phyloP scores from a whole-genome alignment of 1,140 invertebrate genomes.

The Hypsibius dujardini region DNA sequence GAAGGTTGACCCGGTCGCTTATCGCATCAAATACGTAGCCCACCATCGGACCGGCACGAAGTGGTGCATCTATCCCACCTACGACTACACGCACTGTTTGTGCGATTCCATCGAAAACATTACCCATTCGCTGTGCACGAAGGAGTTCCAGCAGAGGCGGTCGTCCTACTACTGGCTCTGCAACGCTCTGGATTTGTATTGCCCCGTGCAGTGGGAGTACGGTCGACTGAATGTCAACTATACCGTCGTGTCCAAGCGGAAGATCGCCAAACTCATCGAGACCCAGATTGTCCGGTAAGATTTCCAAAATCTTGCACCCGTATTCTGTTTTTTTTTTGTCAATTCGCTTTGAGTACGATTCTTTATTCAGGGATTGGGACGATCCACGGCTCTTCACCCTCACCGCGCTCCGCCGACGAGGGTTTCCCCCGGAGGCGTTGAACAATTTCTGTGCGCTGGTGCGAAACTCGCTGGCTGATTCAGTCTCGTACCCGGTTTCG shows the following conservation, averaged over 20 bases:
- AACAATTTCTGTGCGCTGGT: conserved; percentile 80
- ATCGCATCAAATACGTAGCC: conserved; percentile 79
- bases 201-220: conserved; percentile 99
- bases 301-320: no score
- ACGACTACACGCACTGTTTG: conserved; percentile 96
- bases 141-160: conserved; percentile 86
- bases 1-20: conserved; percentile 95
- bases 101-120: conserved; percentile 98
- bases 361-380: conserved; percentile 75
- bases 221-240: conserved; percentile 87
- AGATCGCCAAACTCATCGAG: conserved; percentile 81
- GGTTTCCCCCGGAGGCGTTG: conserved; percentile 79
- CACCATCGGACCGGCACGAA: conserved; percentile 77
- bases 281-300: conserved; percentile 56
- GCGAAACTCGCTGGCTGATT: no score
- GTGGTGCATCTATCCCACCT: conserved; percentile 99
- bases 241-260: conserved; percentile 92
- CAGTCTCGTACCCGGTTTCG: conserved; percentile 14
- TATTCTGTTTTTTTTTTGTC: no score
- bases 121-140: conserved; percentile 94
- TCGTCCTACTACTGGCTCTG: conserved; percentile 99
- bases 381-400: conserved; percentile 89
- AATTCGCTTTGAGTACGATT: no score
- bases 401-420: conserved; percentile 71
- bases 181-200: conserved; percentile 86